A percentile compares a stretch with the other conserved stretches of the same genome.
These are phyloP conservation scores for Pseudonaja textilis DNA, from an alignment of 2,113 vertebrate genomes.

Conservation along the genomic window DNA sequence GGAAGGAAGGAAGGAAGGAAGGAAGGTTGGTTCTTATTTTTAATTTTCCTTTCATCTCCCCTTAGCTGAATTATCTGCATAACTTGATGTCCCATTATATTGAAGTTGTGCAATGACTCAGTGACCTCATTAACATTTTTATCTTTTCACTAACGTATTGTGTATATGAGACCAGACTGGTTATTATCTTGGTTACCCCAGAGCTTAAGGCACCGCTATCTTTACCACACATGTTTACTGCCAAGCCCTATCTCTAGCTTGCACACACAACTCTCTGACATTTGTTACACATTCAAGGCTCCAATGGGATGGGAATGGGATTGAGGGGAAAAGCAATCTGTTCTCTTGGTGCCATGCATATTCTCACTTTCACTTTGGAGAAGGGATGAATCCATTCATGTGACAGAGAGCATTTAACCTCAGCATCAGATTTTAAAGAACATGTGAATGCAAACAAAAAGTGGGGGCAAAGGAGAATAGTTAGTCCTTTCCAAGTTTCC, in stretches of 20 bases:
- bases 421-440: conserved; percentile 1
- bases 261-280: neutral
- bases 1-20: neutral
- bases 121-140: conserved; percentile 55
- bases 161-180: conserved; percentile 24
- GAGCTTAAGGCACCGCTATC: conserved; percentile 8
- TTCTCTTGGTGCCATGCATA: conserved; percentile 44
- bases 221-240: conserved; percentile 26
- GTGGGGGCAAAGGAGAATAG: neutral
- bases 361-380: neutral
- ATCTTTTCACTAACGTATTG: neutral
- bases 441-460: neutral
- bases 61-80: conserved; percentile 28
- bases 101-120: conserved; percentile 28
- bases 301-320: conserved; percentile 24
- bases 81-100: conserved; percentile 31
- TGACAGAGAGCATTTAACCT: neutral
- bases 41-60: conserved; percentile 46
- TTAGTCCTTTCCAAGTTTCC: neutral
- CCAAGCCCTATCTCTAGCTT: conserved; percentile 9
- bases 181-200: conserved; percentile 49
- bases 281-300: conserved; percentile 38
- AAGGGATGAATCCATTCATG: conserved; percentile 33
- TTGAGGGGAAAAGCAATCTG: conserved; percentile 6
- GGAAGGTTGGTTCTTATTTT: conserved; percentile 47